Percentiles rank a stretch among this genome's conserved stretches.
These are phyloP conservation scores for Beroe forskalii DNA, from an alignment of 37 sponge, comb jelly and placozoan genomes.

Conservation along the genomic window DNA sequence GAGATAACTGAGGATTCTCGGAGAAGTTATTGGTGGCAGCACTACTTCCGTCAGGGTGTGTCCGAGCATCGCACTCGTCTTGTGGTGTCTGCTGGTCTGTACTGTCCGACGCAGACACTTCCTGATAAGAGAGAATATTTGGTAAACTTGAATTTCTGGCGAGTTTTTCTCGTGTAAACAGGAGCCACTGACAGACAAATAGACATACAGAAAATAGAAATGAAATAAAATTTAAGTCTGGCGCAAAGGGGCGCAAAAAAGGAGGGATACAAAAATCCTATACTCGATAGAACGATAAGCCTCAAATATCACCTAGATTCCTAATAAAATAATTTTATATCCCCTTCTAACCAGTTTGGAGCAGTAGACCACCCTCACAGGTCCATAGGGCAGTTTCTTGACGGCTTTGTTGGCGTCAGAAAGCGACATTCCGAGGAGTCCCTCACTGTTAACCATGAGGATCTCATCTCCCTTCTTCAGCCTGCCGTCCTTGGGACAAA, in stretches of 20 bases:
- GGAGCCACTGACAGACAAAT: too few species aligned
- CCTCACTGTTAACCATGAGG: constrained; percentile 53
- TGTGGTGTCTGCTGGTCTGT: neutral
- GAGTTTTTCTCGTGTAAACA: too few species aligned
- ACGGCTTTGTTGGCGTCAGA: constrained; percentile 26
- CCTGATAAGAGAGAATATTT: too few species aligned
- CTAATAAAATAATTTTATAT: neutral
- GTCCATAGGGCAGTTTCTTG: constrained; percentile 51
- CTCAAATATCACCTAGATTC: too few species aligned
- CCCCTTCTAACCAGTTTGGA: constrained; percentile 14
- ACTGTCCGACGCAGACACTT: neutral
- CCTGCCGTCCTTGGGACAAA: constrained; percentile 30
- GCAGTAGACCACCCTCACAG: constrained; percentile 47
- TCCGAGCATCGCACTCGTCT: neutral
- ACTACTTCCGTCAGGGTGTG: constrained; percentile 22
- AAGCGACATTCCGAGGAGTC: constrained; percentile 45
- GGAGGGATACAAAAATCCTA: too few species aligned
- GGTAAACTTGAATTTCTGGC: too few species aligned
- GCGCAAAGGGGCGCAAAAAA: too few species aligned
- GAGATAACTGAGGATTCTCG: neutral
- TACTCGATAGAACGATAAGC: too few species aligned
- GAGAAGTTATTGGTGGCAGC: neutral
- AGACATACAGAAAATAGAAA: too few species aligned
- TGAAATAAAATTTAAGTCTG: too few species aligned
- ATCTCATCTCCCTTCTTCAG: constrained; percentile 40